Base-by-base conservation (phyloP, 2,888 invertebrate species). In the Dolomedes plantarius region DNA sequence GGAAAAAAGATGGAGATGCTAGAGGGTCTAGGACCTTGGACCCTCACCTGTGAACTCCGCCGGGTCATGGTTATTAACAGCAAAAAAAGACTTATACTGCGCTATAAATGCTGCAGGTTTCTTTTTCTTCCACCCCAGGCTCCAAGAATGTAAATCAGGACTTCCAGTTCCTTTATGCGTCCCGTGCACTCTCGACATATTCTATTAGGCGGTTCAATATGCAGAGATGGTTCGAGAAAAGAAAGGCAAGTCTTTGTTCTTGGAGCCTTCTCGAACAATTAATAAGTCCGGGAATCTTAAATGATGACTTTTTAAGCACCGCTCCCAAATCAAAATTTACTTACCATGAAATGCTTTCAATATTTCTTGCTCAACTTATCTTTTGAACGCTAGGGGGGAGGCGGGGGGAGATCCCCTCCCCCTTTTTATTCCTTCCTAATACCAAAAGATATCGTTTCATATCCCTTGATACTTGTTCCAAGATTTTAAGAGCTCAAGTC, bases 401-500 rank as follows among this genome's bases (percentile, higher is more conserved):
- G 32, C 27, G 29, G 28, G 46, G 9, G 46, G n/a, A n/a, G 31
- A 46, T 0, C 19, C 41, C n/a, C 36, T 32, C 32, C 46, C 46
- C 29, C 39, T 46, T 71, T 71, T 79, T 79, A 71, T n/a, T 81
- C 62, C 56, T 39, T 75, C 68, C 67, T 81, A 81, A 81, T 81
- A 69, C 81, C 62, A 19, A 73, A 39, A 56, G 69, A 68, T 75
- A 81, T 81, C 81, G 62, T 81, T 62, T 69, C 68, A 81, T 81
- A 81, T 75, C 74, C 75, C 68, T 28, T 67, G 80, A 80, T 72
- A 73, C 73, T 75, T 75, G 81, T 81, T 27, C 75, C 46, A 62
- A 27, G 68, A 74, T 81, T 81, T 75, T 81, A 74, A 75, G 81
- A 68, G 75, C 31, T 68, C 81, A 74, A 81, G 62, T 81, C 81